A percentile compares a stretch with the other conserved stretches of the same genome.
phyloP scores from a whole-genome alignment of 2,113 vertebrate genomes.

The Oryzias curvinotus region DNA sequence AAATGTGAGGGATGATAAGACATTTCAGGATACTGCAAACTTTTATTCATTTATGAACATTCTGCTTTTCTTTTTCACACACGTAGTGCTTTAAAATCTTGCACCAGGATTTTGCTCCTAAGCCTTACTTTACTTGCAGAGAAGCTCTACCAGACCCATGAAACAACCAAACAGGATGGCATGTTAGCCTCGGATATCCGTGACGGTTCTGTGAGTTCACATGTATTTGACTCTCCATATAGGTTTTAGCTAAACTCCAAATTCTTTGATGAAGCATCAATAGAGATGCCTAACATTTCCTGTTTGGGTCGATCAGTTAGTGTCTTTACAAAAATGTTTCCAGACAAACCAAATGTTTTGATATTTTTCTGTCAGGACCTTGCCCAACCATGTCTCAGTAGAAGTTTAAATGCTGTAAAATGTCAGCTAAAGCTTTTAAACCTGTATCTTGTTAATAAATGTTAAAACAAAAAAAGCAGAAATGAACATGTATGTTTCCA shows the following conservation, averaged over 20 bases:
- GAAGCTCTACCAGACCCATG: not conserved
- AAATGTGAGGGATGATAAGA: conserved; percentile 55
- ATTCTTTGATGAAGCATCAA: not conserved
- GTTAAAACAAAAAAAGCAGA: too few species aligned
- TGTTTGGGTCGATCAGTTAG: too few species aligned
- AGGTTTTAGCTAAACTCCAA: not conserved
- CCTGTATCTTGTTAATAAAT: too few species aligned
- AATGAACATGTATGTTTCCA: too few species aligned
- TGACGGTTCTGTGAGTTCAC: conserved; percentile 14
- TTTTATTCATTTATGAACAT: not conserved
- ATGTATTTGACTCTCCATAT: conserved; percentile 4
- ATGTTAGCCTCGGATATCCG: conserved; percentile 15
- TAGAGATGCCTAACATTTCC: too few species aligned
- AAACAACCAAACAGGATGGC: conserved; percentile 5
- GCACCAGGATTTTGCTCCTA: conserved; percentile 17
- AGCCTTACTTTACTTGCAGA: conserved; percentile 40
- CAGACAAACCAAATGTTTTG: too few species aligned
- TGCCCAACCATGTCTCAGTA: too few species aligned
- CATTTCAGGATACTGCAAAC: conserved; percentile 36
- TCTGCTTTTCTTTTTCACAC: conserved; percentile 20
- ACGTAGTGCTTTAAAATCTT: conserved; percentile 20
- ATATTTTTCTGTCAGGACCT: too few species aligned
- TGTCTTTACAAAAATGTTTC: too few species aligned
- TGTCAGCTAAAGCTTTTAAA: too few species aligned
- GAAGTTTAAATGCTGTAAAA: too few species aligned